Base-by-base conservation (phyloP, 2,888 invertebrate species). In the Escarpia spicata region DNA sequence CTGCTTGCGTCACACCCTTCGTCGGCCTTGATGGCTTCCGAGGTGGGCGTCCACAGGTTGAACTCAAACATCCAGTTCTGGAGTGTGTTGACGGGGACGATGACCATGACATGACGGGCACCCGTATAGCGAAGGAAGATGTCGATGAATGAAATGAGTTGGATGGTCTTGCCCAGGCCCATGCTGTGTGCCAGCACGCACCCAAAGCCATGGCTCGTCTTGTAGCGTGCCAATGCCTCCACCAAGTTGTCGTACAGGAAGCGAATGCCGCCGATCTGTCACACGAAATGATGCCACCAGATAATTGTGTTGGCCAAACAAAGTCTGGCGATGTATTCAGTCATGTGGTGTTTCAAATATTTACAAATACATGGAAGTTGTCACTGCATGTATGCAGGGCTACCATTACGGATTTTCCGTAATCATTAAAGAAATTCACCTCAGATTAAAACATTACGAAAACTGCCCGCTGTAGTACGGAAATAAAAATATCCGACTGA, bases 1-100 rank as follows among this genome's bases (percentile, higher is more conserved):
- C 98, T 98, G 31, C 91, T 92, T 12, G n/a, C 15, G 8, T 89
- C 44, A 26, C 44, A 89, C 43, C 90, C 43, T 43, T 43, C 92
- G 12, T 89, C 37, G 15, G n/a, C n/a, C n/a, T 52, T 43, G 60
- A 45, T 52, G 52, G 19, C n/a, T 0, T 31, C 92, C 19, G 75
- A 9, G 12, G 52, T 92, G 0, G 99, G 99, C 93, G 99, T 97
- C 99, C 99, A 99, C 98, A 98, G 98, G 96, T 99, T 99, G 96
- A 98, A 99, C 96, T 99, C 99, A 2, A 98, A 98, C 95, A 98
- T 97, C 99, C 99, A 99, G 97, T 99, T 99, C 96, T 99, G 99
- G 94, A 99, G 97, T 0, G 99, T 99, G 96, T 99, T 99, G 93
- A 99, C 99, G 12, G 99, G 99, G 97, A 99, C 99, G 94, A 99